Conservation (phyloP, 2,888 invertebrate species). For the Automeris io region DNA sequence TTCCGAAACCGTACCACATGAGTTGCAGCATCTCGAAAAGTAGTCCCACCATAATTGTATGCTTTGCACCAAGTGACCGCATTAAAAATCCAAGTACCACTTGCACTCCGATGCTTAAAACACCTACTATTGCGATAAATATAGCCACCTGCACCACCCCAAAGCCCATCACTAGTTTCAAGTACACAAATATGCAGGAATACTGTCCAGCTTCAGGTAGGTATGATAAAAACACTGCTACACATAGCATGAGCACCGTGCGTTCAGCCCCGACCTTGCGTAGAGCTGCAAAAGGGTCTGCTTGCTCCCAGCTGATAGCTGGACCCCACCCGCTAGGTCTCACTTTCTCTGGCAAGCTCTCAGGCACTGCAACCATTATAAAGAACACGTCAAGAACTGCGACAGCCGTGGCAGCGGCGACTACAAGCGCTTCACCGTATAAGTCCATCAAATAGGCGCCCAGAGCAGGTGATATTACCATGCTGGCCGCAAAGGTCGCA, state of each 20-base stretch:
- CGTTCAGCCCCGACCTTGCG: slow-evolving; percentile 95
- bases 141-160: slow-evolving; percentile 96
- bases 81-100: slow-evolving; percentile 89
- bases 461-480: slow-evolving; percentile 98
- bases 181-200: slow-evolving; percentile 99
- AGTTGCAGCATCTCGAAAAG: slow-evolving; percentile 97
- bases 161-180: slow-evolving; percentile 98
- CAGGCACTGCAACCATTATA: slow-evolving; percentile 98
- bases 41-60: slow-evolving; percentile 97
- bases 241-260: slow-evolving; percentile 96
- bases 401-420: slow-evolving; percentile 96
- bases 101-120: slow-evolving; percentile 97
- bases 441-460: slow-evolving; percentile 92
- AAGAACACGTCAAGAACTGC: slow-evolving; percentile 98
- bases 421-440: slow-evolving; percentile 91
- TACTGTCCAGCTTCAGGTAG: slow-evolving; percentile 99
- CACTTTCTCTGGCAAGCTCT: slow-evolving; percentile 96
- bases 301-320: slow-evolving; percentile 97
- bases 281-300: slow-evolving; percentile 97
- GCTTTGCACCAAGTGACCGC: slow-evolving; percentile 93
- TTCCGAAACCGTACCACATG: slow-evolving; percentile 98
- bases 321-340: slow-evolving; percentile 87
- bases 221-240: slow-evolving; percentile 98
- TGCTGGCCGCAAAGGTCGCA: slow-evolving; percentile 98
- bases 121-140: slow-evolving; percentile 97